These are phyloP conservation scores for Zophobas atratus DNA, from an alignment of 1,140 invertebrate species.

Conservation along the genomic window DNA sequence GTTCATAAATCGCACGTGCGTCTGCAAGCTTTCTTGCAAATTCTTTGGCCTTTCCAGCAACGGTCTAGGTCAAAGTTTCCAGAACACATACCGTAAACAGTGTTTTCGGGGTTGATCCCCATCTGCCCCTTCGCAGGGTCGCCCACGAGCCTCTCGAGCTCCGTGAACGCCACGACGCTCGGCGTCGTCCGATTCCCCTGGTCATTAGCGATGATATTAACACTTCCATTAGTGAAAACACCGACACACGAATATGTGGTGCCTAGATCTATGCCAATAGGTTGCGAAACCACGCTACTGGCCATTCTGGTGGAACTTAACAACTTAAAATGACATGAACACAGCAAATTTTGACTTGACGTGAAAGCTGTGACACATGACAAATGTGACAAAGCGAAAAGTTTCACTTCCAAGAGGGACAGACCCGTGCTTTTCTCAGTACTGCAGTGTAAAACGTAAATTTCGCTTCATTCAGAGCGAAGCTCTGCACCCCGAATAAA, in stretches of 20 bases:
- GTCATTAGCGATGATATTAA: slow-evolving; percentile 94
- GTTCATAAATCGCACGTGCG: too few relatives aligned
- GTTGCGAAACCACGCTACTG: slow-evolving; percentile 33
- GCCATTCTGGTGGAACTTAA: slow-evolving; percentile 39
- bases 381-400: slow-evolving; percentile 43
- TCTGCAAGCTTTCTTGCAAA: too few relatives aligned
- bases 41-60: too few relatives aligned
- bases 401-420: slow-evolving; percentile 16
- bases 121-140: slow-evolving; percentile 87
- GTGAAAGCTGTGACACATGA: slow-evolving; percentile 22
- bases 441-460: slow-evolving; percentile 3
- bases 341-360: slow-evolving; percentile 34
- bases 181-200: slow-evolving; percentile 93
- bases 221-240: slow-evolving; percentile 87
- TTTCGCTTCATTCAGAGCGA: slow-evolving; percentile 7
- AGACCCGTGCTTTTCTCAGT: slow-evolving; percentile 10
- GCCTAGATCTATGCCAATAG: slow-evolving; percentile 83
- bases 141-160: slow-evolving; percentile 89
- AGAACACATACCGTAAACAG: slow-evolving; percentile 74
- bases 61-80: background rate
- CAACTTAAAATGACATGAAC: slow-evolving; percentile 15
- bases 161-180: slow-evolving; percentile 93
- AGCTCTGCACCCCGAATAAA: background rate
- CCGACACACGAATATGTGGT: slow-evolving; percentile 88
- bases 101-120: slow-evolving; percentile 83